Base-by-base conservation (phyloP, 2,797 vertebrate genomes). In the Sitta carolinensis region DNA sequence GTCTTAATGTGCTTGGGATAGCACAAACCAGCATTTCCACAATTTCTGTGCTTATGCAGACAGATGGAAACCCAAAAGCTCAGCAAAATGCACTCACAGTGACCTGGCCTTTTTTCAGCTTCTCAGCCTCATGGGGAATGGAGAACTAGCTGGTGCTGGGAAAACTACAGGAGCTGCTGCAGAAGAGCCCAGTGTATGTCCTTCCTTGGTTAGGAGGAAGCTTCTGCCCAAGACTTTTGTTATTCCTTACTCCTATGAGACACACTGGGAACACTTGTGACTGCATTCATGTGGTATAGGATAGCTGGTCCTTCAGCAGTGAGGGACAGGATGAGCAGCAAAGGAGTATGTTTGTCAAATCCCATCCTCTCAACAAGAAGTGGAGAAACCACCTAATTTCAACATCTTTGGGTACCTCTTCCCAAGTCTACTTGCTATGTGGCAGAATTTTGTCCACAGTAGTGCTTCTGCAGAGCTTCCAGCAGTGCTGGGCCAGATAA, bases 1-100 rank as follows among this genome's bases (percentile, higher is more conserved):
- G 45, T 90, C 89, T 91, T 94, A 70, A 82, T 94, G 36, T 84
- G 84, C 94, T 81, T 94, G 79, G 62, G 36, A 69, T 89, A 84
- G 89, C 87, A 87, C 84, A 91, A 64, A 95, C 36, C 45, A n/a
- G 38, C 38, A 27, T 72, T 96, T 95, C 36, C 10, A 81, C 82
- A 38, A 57, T 86, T 93, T 91, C 77, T 84, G 7, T 64, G 62
- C 93, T 92, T 93, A 80, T 63, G 47, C 78, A 81, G 89, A 74
- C 87, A 85, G 78, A 81, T 94, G 79, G 91, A 88, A 96, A 91
- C 64, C 7, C 36, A 73, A 34, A 86, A 84, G 67, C 92, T 94
- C 87, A 95, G 92, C 92, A 91, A 58, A 96, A 90, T 20, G 40
- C 18, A 36, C 29, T 62, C 84, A 38, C 8, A n/a, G 23, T 91